Percentiles rank a stretch among this genome's conserved stretches.
Conservation (phyloP, 2,113 vertebrate species). For the Ceyx cyanopectus region DNA sequence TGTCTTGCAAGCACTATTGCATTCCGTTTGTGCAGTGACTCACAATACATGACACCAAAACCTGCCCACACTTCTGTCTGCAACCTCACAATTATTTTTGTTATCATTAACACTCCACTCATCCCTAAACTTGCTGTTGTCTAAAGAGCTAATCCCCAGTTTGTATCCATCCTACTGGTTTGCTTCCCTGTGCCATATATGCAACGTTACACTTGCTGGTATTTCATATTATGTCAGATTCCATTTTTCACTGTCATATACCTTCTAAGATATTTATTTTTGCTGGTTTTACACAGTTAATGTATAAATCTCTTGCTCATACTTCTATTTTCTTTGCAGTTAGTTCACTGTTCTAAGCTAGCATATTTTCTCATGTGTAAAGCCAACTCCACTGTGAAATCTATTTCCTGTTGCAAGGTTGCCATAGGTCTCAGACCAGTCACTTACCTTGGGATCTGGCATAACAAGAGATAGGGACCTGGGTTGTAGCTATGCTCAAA, state of each 20-base stretch:
- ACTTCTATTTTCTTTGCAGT: not conserved
- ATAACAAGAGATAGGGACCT: not conserved
- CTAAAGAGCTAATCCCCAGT: not conserved
- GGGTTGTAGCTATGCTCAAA: not conserved
- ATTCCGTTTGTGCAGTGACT: not conserved
- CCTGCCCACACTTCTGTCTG: not conserved
- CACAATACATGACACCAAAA: not conserved
- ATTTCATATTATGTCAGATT: not conserved
- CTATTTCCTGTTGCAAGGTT: not conserved
- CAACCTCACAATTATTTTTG: not conserved
- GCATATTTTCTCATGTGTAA: accelerated
- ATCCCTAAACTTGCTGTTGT: not conserved
- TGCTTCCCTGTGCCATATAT: not conserved
- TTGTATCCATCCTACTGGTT: not conserved
- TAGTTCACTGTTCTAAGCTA: not conserved
- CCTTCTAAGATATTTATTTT: not conserved
- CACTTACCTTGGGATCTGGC: not conserved
- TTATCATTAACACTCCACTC: not conserved
- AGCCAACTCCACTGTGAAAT: not conserved
- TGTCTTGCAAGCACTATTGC: not conserved
- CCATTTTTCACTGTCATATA: not conserved
- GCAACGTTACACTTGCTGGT: not conserved
- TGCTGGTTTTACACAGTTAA: not conserved
- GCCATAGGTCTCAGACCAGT: not conserved
- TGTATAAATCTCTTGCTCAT: not conserved